These are phyloP conservation scores for Coendou prehensilis DNA, from an alignment of 2,797 vertebrate species.

Conservation along the genomic window DNA sequence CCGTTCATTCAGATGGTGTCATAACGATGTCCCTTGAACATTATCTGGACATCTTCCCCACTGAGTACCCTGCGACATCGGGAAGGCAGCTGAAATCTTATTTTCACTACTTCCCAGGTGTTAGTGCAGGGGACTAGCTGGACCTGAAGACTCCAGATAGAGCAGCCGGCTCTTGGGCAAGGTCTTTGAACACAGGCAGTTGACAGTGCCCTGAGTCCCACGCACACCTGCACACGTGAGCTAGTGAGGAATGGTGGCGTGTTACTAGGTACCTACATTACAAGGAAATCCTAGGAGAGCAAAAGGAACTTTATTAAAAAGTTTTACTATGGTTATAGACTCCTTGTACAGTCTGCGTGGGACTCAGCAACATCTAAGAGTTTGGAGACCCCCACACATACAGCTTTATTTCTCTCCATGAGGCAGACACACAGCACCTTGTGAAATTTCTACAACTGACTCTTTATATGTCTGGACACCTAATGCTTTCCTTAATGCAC, in stretches of 20 bases:
- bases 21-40: background rate
- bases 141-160: background rate
- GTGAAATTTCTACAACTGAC: slow-evolving; percentile 74
- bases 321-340: slow-evolving; percentile 34
- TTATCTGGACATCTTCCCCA: fast-evolving
- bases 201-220: fast-evolving
- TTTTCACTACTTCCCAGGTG: background rate
- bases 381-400: slow-evolving; percentile 58
- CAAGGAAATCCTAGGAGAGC: slow-evolving; percentile 52
- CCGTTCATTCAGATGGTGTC: background rate
- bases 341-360: slow-evolving; percentile 32
- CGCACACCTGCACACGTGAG: fast-evolving
- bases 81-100: background rate
- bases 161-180: background rate
- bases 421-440: slow-evolving; percentile 74
- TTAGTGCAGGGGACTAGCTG: background rate
- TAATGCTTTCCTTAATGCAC: slow-evolving; percentile 72
- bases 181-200: background rate
- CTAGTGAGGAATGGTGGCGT: background rate
- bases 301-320: slow-evolving; percentile 57
- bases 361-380: background rate
- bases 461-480: slow-evolving; percentile 83
- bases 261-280: background rate
- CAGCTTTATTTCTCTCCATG: slow-evolving; percentile 59
- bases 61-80: background rate